Evolutionary conservation across 2,797 vertebrate species (phyloP).

Genomic region (Arctocebus calabarensis): DNA sequence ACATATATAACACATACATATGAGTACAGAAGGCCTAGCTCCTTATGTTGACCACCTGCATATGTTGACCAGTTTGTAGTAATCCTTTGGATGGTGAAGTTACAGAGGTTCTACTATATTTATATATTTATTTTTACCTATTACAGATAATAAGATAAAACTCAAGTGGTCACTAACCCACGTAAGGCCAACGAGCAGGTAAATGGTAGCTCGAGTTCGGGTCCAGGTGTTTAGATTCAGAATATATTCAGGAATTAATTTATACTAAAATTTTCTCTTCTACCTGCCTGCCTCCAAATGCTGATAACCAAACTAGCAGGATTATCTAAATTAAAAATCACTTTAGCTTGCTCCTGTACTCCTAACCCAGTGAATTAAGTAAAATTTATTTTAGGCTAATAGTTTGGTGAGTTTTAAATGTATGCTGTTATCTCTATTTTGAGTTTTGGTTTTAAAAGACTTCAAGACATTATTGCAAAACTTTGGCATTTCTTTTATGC

Average conservation of each 20-base stretch:
- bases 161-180: slow-evolving; percentile 7
- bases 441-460: slow-evolving; percentile 51
- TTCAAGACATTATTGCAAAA: not conserved
- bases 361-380: not conserved
- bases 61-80: no score
- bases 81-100: no score
- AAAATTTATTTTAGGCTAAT: not conserved
- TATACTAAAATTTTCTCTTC: not conserved
- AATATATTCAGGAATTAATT: not conserved
- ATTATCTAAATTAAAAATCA: slow-evolving; percentile 2
- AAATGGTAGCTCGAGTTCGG: not conserved
- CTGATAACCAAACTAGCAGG: not conserved
- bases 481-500: not conserved
- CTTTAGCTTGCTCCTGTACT: not conserved
- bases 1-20: no score
- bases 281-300: not conserved
- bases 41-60: no score
- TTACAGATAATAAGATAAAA: not conserved
- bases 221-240: not conserved
- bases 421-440: not conserved
- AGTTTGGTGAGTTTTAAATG: slow-evolving; percentile 24
- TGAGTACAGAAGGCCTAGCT: no score
- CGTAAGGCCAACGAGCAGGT: not conserved
- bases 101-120: no score
- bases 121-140: not conserved